These are phyloP conservation scores for Punctoribates punctum DNA, from an alignment of 2,888 invertebrate species.

Conservation along the genomic window DNA sequence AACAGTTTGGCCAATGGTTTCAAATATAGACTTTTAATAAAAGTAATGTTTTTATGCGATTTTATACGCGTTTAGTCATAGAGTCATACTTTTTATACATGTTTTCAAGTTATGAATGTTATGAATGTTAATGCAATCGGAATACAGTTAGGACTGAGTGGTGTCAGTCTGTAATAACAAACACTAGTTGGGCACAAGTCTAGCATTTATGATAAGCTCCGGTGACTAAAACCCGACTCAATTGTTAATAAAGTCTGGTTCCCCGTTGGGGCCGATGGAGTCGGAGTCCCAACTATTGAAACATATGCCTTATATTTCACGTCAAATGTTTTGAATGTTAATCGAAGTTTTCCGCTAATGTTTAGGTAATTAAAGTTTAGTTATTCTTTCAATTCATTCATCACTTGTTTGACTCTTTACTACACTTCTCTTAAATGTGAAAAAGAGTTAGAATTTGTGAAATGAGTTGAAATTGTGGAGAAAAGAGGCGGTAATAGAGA, in stretches of 20 bases:
- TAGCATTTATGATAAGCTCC: conserved; percentile 7
- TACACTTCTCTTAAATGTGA: too few relatives aligned
- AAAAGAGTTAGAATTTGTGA: too few relatives aligned
- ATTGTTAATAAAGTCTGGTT: conserved; percentile 19
- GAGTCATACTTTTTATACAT: too few relatives aligned
- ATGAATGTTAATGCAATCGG: not conserved
- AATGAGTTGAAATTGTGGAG: too few relatives aligned
- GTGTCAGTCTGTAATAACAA: too few relatives aligned
- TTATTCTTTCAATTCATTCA: too few relatives aligned
- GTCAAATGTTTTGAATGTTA: not conserved
- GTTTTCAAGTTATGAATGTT: conserved; percentile 13
- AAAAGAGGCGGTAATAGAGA: too few relatives aligned
- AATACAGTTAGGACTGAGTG: not conserved
- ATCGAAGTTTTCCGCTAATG: not conserved
- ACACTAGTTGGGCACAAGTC: too few relatives aligned
- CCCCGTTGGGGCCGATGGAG: conserved; percentile 1
- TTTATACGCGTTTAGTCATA: too few relatives aligned
- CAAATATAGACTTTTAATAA: too few relatives aligned
- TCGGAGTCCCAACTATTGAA: not conserved
- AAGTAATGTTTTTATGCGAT: too few relatives aligned
- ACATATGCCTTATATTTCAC: not conserved
- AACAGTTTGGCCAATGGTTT: not conserved
- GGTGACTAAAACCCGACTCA: not conserved
- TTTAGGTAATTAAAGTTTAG: conserved; percentile 2
- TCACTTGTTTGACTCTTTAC: too few relatives aligned